Evolutionary conservation across 2,888 invertebrate species (phyloP).

Genomic region (Sphaerophoria rueppellii): DNA sequence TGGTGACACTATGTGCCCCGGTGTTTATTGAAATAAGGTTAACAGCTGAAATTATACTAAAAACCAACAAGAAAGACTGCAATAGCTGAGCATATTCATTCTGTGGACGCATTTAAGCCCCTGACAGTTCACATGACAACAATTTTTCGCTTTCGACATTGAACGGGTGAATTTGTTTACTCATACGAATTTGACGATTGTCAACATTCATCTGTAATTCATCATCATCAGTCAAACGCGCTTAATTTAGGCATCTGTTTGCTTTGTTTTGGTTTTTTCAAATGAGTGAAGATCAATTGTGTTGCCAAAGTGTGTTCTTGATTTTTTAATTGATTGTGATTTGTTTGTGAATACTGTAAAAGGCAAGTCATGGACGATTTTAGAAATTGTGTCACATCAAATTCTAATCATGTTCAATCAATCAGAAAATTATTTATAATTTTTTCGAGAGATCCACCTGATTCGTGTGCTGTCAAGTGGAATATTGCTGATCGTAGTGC

Average conservation of each 20-base stretch:
- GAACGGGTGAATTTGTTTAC: constrained; percentile 4
- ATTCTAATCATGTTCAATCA: not conserved
- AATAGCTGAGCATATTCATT: too few species aligned
- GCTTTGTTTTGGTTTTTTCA: constrained; percentile 41
- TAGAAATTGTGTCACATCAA: not conserved
- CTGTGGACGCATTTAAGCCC: too few species aligned
- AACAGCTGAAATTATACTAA: too few species aligned
- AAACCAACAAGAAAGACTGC: too few species aligned
- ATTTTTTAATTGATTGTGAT: constrained; percentile 31
- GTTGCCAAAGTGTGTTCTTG: constrained; percentile 19
- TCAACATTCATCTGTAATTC: not conserved
- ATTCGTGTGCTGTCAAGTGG: too few species aligned
- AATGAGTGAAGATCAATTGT: constrained; percentile 15
- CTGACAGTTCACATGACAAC: not conserved
- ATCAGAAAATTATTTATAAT: too few species aligned
- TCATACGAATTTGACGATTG: constrained; percentile 23
- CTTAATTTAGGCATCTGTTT: constrained; percentile 29
- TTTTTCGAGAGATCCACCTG: too few species aligned
- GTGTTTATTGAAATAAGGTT: too few species aligned
- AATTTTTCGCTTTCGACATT: constrained; percentile 5
- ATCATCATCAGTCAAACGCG: constrained; percentile 4
- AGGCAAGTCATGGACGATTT: constrained; percentile 4
- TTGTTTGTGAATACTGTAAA: constrained; percentile 13
- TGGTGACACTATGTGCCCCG: too few species aligned
- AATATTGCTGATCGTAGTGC: too few species aligned